phyloP scores from a whole-genome alignment of 2,113 vertebrate genomes.

The Pimephales promelas region DNA sequence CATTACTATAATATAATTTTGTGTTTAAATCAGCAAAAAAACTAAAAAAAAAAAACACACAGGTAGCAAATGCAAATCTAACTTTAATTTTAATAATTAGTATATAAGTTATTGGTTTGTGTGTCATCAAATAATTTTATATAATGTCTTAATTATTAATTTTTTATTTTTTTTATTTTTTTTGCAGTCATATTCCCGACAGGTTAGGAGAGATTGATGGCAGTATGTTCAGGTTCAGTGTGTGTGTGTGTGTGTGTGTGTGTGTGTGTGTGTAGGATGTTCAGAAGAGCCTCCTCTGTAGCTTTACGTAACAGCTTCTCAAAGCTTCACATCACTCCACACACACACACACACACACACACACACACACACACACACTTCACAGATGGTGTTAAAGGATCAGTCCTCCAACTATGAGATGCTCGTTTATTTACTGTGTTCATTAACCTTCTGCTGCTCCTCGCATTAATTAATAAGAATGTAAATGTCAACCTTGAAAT shows the following conservation, averaged over 20 bases:
- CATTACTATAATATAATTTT: too few species aligned
- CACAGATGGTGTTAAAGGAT: not conserved
- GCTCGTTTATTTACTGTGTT: not conserved
- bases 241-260: slow-evolving; percentile 53
- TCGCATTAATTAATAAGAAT: too few species aligned
- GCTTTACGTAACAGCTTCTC: slow-evolving; percentile 53
- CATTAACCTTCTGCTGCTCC: too few species aligned
- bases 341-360: accelerated
- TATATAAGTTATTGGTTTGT: not conserved
- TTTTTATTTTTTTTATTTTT: too few species aligned
- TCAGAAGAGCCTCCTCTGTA: slow-evolving; percentile 49
- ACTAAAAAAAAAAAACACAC: too few species aligned
- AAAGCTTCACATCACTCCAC: too few species aligned
- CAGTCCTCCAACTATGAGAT: not conserved
- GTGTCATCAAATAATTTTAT: not conserved
- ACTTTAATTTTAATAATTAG: not conserved
- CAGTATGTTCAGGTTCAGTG: slow-evolving; percentile 7
- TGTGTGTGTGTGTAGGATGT: slow-evolving; percentile 49
- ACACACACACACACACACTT: accelerated
- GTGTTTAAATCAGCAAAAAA: not conserved
- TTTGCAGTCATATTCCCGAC: not conserved
- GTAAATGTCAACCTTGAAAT: too few species aligned
- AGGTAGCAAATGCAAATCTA: not conserved
- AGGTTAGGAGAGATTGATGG: not conserved
- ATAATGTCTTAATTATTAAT: not conserved